These are phyloP conservation scores for Epirrita christyi DNA, from an alignment of 2,888 invertebrate genomes.

Conservation along the genomic window DNA sequence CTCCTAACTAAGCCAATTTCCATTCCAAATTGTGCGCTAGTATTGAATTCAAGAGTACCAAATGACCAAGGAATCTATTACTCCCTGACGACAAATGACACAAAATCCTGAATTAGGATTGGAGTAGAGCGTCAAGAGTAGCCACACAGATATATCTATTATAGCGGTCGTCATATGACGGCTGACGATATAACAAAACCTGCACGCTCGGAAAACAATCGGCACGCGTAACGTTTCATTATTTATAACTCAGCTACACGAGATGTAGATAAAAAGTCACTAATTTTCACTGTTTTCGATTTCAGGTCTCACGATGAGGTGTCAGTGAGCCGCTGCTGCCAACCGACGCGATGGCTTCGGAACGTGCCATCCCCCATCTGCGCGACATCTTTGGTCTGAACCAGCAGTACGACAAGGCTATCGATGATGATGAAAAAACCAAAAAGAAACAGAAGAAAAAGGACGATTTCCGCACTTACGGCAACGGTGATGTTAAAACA, in stretches of 20 bases:
- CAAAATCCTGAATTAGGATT: too few species aligned
- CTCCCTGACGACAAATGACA: too few species aligned
- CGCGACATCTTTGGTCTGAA: slow-evolving; percentile 89
- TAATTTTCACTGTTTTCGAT: slow-evolving; percentile 50
- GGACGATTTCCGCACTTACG: slow-evolving; percentile 88
- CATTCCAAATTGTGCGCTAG: too few species aligned
- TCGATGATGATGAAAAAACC: slow-evolving; percentile 79
- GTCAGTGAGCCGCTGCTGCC: slow-evolving; percentile 59
- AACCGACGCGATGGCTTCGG: slow-evolving; percentile 85
- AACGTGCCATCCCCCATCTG: slow-evolving; percentile 90
- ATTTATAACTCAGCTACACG: slow-evolving; percentile 8
- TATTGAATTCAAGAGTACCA: too few species aligned
- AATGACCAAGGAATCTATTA: too few species aligned
- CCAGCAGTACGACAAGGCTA: slow-evolving; percentile 80
- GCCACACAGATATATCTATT: too few species aligned
- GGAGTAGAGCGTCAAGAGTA: too few species aligned
- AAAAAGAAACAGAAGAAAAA: slow-evolving; percentile 87
- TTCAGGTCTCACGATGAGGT: slow-evolving; percentile 77
- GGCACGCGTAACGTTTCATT: slow-evolving; percentile 35
- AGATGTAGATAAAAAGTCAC: slow-evolving; percentile 24
- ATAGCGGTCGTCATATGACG: not conserved
- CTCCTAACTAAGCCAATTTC: too few species aligned
- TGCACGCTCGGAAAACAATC: slow-evolving; percentile 32
- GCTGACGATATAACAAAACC: not conserved
- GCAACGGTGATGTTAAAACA: slow-evolving; percentile 89